Conservation (phyloP, 2,113 vertebrate species). For the Erythrocercus mccallii region DNA sequence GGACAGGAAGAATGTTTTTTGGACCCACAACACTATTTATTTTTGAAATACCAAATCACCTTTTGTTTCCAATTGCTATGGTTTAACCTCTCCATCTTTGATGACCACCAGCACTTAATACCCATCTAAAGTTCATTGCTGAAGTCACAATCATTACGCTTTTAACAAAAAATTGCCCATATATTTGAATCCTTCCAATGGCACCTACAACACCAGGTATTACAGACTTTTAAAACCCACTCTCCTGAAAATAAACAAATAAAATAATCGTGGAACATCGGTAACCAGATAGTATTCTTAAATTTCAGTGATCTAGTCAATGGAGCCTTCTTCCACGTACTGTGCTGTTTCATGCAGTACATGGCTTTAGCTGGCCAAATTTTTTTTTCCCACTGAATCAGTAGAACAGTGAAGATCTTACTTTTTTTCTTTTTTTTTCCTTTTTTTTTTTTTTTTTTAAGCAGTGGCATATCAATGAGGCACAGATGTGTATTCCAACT, state of each 20-base stretch:
- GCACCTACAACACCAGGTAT: conserved; percentile 66
- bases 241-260: conserved; percentile 55
- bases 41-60: background rate
- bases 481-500: conserved; percentile 97
- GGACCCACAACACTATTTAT: background rate
- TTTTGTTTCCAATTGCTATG: background rate
- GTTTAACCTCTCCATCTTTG: conserved; percentile 7
- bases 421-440: conserved; percentile 66
- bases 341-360: conserved; percentile 86
- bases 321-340: conserved; percentile 76
- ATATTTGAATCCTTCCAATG: conserved; percentile 62
- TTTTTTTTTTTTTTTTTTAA: conserved; percentile 77
- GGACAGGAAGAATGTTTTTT: background rate
- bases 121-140: background rate
- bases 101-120: conserved; percentile 24
- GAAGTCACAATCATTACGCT: background rate
- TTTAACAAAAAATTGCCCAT: conserved; percentile 28
- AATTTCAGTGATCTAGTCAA: conserved; percentile 86
- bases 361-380: conserved; percentile 87
- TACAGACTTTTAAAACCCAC: conserved; percentile 60
- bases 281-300: conserved; percentile 84
- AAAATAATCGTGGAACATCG: conserved; percentile 77
- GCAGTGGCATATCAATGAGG: conserved; percentile 98
- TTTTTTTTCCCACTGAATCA: conserved; percentile 81
- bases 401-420: conserved; percentile 87